Conservation (phyloP, 1,140 invertebrate species). For the Portunus trituberculatus region DNA sequence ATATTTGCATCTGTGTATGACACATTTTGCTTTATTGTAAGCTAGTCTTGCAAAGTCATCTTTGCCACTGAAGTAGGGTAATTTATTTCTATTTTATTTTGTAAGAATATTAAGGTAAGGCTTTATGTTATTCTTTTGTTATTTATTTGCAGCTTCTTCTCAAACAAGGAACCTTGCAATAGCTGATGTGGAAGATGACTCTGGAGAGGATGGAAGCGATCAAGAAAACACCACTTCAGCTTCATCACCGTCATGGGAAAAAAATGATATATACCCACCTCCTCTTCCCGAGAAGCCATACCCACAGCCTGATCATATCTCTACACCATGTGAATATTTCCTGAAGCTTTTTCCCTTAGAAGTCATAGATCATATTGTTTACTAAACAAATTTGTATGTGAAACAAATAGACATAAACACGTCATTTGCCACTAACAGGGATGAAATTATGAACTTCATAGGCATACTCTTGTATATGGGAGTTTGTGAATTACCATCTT, state of each 20-base stretch:
- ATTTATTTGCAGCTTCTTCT: no score
- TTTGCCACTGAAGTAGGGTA: no score
- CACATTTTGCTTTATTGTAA: no score
- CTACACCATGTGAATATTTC: background rate
- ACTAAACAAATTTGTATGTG: slow-evolving; percentile 43
- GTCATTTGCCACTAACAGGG: background rate
- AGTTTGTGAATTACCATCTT: background rate
- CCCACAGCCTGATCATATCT: background rate
- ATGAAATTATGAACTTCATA: slow-evolving; percentile 11
- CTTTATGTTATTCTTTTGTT: no score
- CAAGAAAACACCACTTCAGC: no score
- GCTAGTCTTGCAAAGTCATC: no score
- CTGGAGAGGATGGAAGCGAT: no score
- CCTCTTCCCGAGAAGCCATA: background rate
- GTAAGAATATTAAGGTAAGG: no score
- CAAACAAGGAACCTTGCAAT: no score
- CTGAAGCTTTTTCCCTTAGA: background rate
- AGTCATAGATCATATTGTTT: background rate
- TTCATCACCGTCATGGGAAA: background rate
- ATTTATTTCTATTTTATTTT: no score
- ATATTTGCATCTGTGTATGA: no score
- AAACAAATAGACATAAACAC: background rate
- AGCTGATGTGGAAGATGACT: no score
- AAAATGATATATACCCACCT: background rate
- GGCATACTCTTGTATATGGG: background rate